These are phyloP conservation scores for Procavia capensis DNA, from an alignment of 2,113 vertebrate species.

Conservation along the genomic window DNA sequence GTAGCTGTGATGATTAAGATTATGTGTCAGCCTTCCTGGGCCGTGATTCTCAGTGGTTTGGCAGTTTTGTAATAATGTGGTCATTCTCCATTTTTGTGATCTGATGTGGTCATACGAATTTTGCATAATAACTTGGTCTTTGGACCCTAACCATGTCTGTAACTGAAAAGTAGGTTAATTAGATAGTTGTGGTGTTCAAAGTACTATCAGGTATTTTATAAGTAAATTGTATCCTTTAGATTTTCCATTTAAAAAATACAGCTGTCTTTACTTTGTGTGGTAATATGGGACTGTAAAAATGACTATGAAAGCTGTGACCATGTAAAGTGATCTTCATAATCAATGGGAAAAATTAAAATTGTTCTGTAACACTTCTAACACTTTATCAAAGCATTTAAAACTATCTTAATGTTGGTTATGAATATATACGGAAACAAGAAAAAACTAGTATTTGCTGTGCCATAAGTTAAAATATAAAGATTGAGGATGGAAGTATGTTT, in stretches of 20 bases:
- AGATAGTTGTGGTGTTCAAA: background rate
- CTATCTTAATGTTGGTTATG: background rate
- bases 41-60: too few relatives aligned
- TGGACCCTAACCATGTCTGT: too few relatives aligned
- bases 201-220: background rate
- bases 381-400: background rate
- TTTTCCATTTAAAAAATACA: slow-evolving; percentile 5
- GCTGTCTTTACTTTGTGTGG: background rate
- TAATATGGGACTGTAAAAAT: background rate
- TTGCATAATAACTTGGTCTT: too few relatives aligned
- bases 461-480: background rate
- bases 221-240: background rate
- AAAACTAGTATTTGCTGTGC: background rate
- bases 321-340: slow-evolving; percentile 27
- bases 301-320: background rate
- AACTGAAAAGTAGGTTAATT: background rate
- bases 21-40: too few relatives aligned
- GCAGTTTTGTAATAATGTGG: too few relatives aligned
- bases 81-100: too few relatives aligned
- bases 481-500: background rate
- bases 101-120: too few relatives aligned
- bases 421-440: slow-evolving; percentile 13
- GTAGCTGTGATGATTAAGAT: too few relatives aligned
- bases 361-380: background rate
- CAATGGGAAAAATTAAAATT: background rate